These are phyloP conservation scores for Mystacides longicornis DNA, from an alignment of 2,888 invertebrate genomes.

Conservation along the genomic window DNA sequence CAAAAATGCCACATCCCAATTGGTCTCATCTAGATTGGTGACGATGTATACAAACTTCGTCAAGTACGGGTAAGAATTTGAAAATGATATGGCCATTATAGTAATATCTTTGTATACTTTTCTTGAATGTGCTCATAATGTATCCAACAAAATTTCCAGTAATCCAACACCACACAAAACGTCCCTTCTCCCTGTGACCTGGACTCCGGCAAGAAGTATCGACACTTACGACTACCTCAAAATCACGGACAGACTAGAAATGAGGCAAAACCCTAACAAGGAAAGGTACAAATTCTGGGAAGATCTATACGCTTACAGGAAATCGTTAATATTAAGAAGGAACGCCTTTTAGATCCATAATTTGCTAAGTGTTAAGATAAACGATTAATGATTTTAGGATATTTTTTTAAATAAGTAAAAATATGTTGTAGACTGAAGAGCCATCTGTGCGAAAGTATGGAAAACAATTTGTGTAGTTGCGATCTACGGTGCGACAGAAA, in stretches of 20 bases:
- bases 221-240: constrained; percentile 18
- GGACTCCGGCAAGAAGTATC: constrained; percentile 19
- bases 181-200: constrained; percentile 10
- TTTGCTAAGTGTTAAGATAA: no score
- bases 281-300: constrained; percentile 20
- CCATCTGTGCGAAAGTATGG: no score
- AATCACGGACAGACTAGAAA: constrained; percentile 12
- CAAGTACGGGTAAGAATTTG: constrained; percentile 41
- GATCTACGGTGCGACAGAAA: no score
- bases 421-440: no score
- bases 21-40: constrained; percentile 31
- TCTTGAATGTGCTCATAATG: not conserved
- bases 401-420: no score
- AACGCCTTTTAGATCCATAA: no score
- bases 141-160: constrained; percentile 24
- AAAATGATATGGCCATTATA: no score
- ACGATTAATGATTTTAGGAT: no score
- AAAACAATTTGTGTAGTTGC: no score
- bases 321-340: not conserved
- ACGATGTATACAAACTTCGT: constrained; percentile 45
- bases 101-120: no score
- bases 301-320: not conserved
- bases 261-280: constrained; percentile 15
- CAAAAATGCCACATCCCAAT: constrained; percentile 25
- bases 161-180: constrained; percentile 20